These are phyloP conservation scores for Drosophila willistoni DNA, from an alignment of 1,140 invertebrate genomes.

Conservation along the genomic window DNA sequence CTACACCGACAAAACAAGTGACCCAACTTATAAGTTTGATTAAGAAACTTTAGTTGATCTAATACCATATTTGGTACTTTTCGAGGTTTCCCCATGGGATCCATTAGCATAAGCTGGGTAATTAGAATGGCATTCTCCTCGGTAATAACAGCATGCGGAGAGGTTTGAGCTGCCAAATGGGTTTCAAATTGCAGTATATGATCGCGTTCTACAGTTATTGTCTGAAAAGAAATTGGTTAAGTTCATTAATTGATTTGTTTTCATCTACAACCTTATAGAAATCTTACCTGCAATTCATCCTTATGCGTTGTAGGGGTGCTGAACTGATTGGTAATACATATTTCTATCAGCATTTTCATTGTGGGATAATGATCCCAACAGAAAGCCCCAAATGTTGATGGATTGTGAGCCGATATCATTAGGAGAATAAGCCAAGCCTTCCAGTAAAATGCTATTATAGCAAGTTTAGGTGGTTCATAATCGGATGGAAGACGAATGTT, in stretches of 20 bases:
- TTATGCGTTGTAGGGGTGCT: constrained; percentile 58
- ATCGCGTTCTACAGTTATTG: constrained; percentile 90
- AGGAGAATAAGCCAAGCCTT: constrained; percentile 96
- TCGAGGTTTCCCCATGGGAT: constrained; percentile 91
- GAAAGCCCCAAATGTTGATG: constrained; percentile 91
- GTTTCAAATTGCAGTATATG: constrained; percentile 96
- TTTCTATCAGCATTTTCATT: constrained; percentile 95
- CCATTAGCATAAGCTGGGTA: constrained; percentile 92
- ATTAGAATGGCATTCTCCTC: constrained; percentile 94
- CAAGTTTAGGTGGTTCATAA: constrained; percentile 94
- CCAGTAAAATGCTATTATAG: constrained; percentile 96
- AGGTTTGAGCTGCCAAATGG: constrained; percentile 95
- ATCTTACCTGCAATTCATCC: constrained; percentile 75
- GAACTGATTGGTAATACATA: constrained; percentile 95
- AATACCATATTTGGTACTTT: constrained; percentile 90
- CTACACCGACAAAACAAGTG: constrained; percentile 94
- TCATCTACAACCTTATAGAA: constrained; percentile 23
- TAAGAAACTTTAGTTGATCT: constrained; percentile 92
- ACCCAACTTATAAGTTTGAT: constrained; percentile 92
- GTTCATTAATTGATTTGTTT: constrained; percentile 4
- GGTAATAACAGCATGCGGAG: constrained; percentile 91
- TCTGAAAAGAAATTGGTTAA: constrained; percentile 82
- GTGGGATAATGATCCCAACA: constrained; percentile 97
- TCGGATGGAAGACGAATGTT: constrained; percentile 94
- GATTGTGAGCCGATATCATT: constrained; percentile 96